These are phyloP conservation scores for Drosophila siamana DNA, from an alignment of 2,888 invertebrate species.

Conservation along the genomic window DNA sequence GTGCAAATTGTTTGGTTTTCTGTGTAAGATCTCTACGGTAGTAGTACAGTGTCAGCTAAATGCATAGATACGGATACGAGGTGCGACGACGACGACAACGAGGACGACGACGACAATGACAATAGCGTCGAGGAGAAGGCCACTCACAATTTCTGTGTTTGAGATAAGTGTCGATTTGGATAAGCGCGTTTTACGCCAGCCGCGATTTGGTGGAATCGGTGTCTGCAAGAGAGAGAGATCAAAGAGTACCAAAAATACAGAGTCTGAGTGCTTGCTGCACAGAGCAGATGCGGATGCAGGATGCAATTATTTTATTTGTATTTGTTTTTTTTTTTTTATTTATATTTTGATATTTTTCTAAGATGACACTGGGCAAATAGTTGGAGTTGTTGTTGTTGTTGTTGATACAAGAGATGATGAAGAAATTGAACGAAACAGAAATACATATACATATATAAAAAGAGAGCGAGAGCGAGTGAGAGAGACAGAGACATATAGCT, in stretches of 20 bases:
- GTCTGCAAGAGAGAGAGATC: conserved; percentile 84
- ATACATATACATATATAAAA: conserved; percentile 20
- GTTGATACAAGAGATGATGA: conserved; percentile 61
- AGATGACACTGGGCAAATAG: conserved; percentile 71
- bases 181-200: conserved; percentile 84
- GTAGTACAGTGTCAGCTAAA: conserved; percentile 42
- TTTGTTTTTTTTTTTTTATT: conserved; percentile 10
- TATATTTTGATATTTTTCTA: conserved; percentile 33
- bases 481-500: conserved; percentile 20
- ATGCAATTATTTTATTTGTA: conserved; percentile 57
- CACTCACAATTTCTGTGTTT: conserved; percentile 85
- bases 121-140: conserved; percentile 34
- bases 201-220: conserved; percentile 83
- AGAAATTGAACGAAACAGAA: conserved; percentile 54
- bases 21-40: conserved; percentile 35
- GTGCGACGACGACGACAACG: conserved; percentile 24
- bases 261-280: conserved; percentile 59
- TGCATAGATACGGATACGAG: conserved; percentile 52
- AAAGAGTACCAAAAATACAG: conserved; percentile 80
- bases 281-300: conserved; percentile 63
- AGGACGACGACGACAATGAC: conserved; percentile 19
- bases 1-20: conserved; percentile 1
- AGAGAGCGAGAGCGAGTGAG: conserved; percentile 10
- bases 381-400: conserved; percentile 58
- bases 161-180: conserved; percentile 84